Base-by-base conservation (phyloP, 2,113 vertebrate species). In the Ahaetulla prasina region DNA sequence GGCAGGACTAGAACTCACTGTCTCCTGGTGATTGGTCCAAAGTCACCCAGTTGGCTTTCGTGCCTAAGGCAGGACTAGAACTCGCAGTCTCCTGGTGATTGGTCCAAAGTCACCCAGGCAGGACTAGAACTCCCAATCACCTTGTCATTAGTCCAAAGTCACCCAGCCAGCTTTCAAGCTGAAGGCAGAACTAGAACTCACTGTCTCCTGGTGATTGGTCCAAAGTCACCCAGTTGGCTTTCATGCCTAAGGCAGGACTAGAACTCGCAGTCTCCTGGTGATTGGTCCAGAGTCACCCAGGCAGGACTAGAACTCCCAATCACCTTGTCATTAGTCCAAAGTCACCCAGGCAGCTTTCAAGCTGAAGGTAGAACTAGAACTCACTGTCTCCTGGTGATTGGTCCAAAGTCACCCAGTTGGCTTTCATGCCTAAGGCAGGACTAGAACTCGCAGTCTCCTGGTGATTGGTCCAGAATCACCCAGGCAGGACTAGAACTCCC, bases 331-430 rank as follows among this genome's bases (percentile, higher is more conserved):
- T 30, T 12, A 10, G 0, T 11, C 1, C 3, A 63, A 0, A 63
- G 1, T 0, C 11, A 63, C 3, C 1, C 1, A 63, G 3, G 0
- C 0, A 3, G 10, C 27, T 12, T 63, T 30, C 1, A 0, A 12
- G 1, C 11, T 0, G 12, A 63, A 63, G 60, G 11, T 0, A 0
- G 1, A 1, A 30, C 60, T 63, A 63, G 60, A 30, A 63, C 27
- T 63, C 10, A 0, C 10, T 0, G 9, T 30, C 57, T 63, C 57
- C 57, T 30, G 27, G 3, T 30, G 27, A 30, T 63, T 30, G 3
- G 3, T 1, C 0, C 10, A 63, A 1, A 63, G 4, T 30, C 60
- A 63, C 3, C 1, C 57, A 63, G 0, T 0, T 0, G 0, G 60
- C 60, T 63, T 63, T 63, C 3, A 0, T 5, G 9, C 1, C 3